Evolutionary conservation across 2,797 vertebrate species (phyloP), one percentile per base, ranked within the genome.

Genomic region (Rhinoraja longicauda): DNA sequence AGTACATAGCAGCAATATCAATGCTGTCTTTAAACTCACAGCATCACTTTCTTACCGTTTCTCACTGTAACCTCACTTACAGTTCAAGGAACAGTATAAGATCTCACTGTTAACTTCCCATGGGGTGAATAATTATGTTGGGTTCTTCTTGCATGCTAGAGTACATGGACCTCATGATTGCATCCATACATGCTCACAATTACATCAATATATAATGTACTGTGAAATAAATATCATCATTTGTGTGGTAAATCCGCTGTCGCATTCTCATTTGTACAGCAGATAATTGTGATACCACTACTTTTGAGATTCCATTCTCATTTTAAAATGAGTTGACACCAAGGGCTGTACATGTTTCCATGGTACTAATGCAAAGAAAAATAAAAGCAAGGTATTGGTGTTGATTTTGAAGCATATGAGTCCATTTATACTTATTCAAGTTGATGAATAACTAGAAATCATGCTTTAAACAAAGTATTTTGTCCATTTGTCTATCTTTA

Each of bases 401-500:
- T 92, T 53, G 45, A 29, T 26, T 45, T 92, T 75, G 10, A 39
- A 92, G 19, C 13, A n/a, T 26, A 57, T 8, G 75, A 45, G 45
- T 73, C 67, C n/a, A 90, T 84, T 90, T 21, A 19, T 92, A 92
- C 90, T 92, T 92, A 45, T 92, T 29, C 13, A 57, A 67, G 5
- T 73, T 26, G 32, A 72, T 36, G 12, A 45, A 29, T 72, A 39
- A 90, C 10, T n/a, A 62, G 57, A 86, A 88, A 7, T 8, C 26
- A 53, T 73, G 13, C 19, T 72, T 91, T 73, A 45, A 90, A 39
- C 64, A 15, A 29, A 26, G 70, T 75, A 36, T 45, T 57, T 94
- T 12, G 2, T 94, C n/a, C 94, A 45, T 94, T 77, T 93, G 94
- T 93, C 13, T 9, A 67, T 93, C 94, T 96, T 94, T 94, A 94